Conservation (phyloP, 2,888 invertebrate genomes). For the Plebejus anna region DNA sequence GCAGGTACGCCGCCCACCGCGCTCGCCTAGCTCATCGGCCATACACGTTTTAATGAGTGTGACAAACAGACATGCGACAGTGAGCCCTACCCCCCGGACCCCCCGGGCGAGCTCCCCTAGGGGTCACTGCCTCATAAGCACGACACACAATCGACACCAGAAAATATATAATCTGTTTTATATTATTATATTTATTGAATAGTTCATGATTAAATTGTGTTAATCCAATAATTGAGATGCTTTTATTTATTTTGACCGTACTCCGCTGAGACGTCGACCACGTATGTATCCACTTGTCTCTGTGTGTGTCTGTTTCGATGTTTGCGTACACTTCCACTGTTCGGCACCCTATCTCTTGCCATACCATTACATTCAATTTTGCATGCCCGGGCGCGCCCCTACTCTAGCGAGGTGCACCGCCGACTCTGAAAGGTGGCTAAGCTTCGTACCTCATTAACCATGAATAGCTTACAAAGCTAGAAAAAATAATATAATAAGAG, state of each 20-base stretch:
- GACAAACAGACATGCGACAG: constrained; percentile 68
- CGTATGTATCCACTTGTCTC: constrained; percentile 78
- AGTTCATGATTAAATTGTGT: constrained; percentile 80
- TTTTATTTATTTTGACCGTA: constrained; percentile 79
- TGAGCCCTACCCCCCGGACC: constrained; percentile 51
- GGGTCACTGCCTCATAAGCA: constrained; percentile 71
- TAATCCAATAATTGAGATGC: constrained; percentile 78
- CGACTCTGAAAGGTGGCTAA: constrained; percentile 30
- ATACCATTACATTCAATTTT: constrained; percentile 66
- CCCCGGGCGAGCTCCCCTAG: constrained; percentile 47
- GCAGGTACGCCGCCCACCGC: constrained; percentile 72
- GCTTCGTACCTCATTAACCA: constrained; percentile 21
- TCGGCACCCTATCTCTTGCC: constrained; percentile 60
- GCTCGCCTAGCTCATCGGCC: constrained; percentile 72
- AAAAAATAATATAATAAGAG: neutral
- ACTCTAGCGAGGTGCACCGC: constrained; percentile 45
- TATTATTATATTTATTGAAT: constrained; percentile 73
- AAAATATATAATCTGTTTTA: constrained; percentile 77
- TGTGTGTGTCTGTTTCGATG: constrained; percentile 77
- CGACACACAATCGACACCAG: constrained; percentile 73
- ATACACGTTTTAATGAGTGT: constrained; percentile 67
- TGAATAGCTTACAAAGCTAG: constrained; percentile 29
- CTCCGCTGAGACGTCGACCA: constrained; percentile 78
- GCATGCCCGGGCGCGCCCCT: constrained; percentile 52
- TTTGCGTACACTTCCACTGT: constrained; percentile 74